Evolutionary conservation across 2,113 vertebrate genomes (phyloP), one percentile per base, ranked within the genome.

Genomic region (Bathybates hornii): DNA sequence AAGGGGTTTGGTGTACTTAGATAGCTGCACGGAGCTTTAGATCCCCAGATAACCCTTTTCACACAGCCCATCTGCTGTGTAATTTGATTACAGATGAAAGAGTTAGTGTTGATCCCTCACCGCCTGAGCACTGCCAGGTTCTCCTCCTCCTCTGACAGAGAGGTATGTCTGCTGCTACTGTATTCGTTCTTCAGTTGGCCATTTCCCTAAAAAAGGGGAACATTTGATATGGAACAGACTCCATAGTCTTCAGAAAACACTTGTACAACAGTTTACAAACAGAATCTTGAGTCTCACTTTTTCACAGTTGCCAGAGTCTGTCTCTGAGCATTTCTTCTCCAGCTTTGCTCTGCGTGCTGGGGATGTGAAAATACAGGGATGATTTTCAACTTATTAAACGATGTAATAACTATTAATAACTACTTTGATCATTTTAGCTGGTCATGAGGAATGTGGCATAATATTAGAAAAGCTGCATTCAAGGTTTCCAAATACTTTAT

Each of bases 101-200:
- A 71, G 45, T 14, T n/a, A 8, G 7, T 7, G 80, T 53, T 52
- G 27, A 79, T 82, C 54, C 56, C 97, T 95, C 91, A 99, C 99
- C 98, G 97, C 88, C 99, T 95, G 91, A 99, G 95, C 79, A 99
- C 94, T 41, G 98, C 97, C 93, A 99, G 95, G 95, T 98, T 99
- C 95, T 99, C 98, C 93, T 99, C 98, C 95, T 99, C 97, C 27
- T 98, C 98, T 43, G 98, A 98, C 2, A 97, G 73, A 61, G 97
- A 97, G 17, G 96, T 91, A 86, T 97, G 95, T 87, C 97, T 96
- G 92, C 95, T 96, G 94, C 94, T 96, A 86, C 94, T 94, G 83
- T 97, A 89, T 81, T 87, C 96, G 14, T 61, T 61, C 57, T 61
- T 61, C 57, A 61, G 29, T 34, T 61, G 57, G 57, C 57, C 57